Conservation (phyloP, 2,888 invertebrate genomes). For the Tetragnatha montana region DNA sequence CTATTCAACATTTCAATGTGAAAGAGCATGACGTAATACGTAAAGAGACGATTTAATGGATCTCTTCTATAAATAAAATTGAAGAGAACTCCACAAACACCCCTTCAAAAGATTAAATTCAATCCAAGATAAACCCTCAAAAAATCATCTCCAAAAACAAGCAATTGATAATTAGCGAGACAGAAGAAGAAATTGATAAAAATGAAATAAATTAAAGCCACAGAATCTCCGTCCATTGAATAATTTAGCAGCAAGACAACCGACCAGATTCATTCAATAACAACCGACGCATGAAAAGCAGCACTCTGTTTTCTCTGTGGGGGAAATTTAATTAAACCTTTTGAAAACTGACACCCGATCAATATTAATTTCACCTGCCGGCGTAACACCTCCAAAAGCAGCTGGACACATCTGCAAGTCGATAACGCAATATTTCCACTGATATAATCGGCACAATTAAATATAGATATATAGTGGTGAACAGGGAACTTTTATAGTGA, state of each 20-base stretch:
- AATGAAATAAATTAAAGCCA: neutral
- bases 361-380: neutral
- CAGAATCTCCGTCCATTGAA: neutral
- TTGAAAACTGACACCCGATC: neutral
- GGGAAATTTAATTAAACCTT: neutral
- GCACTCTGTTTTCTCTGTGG: neutral
- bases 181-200: neutral
- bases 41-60: too few relatives aligned
- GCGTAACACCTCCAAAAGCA: neutral
- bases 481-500: slow-evolving; percentile 15
- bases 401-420: neutral
- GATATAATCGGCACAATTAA: neutral
- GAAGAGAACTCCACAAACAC: too few relatives aligned
- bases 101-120: too few relatives aligned
- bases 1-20: too few relatives aligned
- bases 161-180: neutral
- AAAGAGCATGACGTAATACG: too few relatives aligned
- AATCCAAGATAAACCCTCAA: too few relatives aligned
- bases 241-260: neutral
- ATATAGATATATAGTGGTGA: slow-evolving; percentile 12
- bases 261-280: neutral
- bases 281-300: neutral
- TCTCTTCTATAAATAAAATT: too few relatives aligned
- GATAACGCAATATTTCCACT: slow-evolving; percentile 17
- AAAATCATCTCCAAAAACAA: too few relatives aligned